phyloP scores from a whole-genome alignment of 2,888 invertebrate genomes.

The Hartigia nigra region DNA sequence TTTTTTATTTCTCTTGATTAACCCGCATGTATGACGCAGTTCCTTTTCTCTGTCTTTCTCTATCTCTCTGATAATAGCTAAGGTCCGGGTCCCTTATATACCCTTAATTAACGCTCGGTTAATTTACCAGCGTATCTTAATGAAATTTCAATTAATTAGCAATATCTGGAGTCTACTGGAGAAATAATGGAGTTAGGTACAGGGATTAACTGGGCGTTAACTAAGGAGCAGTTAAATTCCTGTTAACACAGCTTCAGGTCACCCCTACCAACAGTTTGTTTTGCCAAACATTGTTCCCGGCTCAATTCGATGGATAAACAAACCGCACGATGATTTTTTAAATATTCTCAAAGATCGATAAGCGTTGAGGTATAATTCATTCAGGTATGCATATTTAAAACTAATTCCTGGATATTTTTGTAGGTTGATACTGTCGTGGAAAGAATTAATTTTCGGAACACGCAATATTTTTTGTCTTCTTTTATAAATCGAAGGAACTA shows the following conservation, averaged over 20 bases:
- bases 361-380: background rate
- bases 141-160: background rate
- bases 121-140: background rate
- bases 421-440: background rate
- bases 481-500: background rate
- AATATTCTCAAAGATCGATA: background rate
- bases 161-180: background rate
- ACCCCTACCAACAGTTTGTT: constrained; percentile 1
- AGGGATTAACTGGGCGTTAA: constrained; percentile 31
- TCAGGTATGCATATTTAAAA: background rate
- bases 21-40: background rate
- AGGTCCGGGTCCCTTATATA: background rate
- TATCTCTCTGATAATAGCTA: background rate
- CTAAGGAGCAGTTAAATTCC: constrained; percentile 22
- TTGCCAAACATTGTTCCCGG: background rate
- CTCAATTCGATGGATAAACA: background rate
- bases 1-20: background rate
- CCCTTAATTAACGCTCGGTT: background rate
- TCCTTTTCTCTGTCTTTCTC: background rate
- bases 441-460: background rate
- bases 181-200: background rate
- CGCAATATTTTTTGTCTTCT: background rate
- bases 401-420: background rate
- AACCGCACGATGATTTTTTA: too few relatives aligned
- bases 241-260: constrained; percentile 12